Evolutionary conservation across 2,113 vertebrate species (phyloP).

Genomic region (Pollimyrus isidori): DNA sequence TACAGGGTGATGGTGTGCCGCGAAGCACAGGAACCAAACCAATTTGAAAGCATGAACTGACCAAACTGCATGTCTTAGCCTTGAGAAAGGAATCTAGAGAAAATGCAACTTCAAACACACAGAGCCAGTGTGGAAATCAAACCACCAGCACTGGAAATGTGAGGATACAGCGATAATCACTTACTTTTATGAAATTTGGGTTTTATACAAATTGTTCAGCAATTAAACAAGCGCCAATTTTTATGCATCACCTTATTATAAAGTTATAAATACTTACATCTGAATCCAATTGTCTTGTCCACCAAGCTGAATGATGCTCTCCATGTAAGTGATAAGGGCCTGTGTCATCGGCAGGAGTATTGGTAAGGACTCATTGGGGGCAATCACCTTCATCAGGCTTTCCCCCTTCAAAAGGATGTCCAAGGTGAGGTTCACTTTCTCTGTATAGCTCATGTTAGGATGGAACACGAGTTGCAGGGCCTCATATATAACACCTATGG

Average conservation of each 20-base stretch:
- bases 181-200: not conserved
- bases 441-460: conserved; percentile 34
- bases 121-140: not conserved
- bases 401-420: conserved; percentile 33
- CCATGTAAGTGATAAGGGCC: conserved; percentile 43
- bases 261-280: conserved; percentile 47
- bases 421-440: conserved; percentile 38
- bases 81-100: not conserved
- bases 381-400: conserved; percentile 26
- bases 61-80: not conserved
- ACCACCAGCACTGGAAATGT: not conserved
- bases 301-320: conserved; percentile 25
- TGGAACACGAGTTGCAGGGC: conserved; percentile 41
- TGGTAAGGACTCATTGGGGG: conserved; percentile 26
- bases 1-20: not conserved
- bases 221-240: not conserved
- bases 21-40: not conserved
- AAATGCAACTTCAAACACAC: not conserved
- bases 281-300: conserved; percentile 48
- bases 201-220: not conserved
- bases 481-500: conserved; percentile 36
- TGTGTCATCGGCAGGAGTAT: conserved; percentile 39
- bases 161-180: not conserved
- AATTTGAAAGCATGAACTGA: not conserved
- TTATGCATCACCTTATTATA: not conserved